Evolutionary conservation across 2,797 vertebrate genomes (phyloP).

Genomic region (Sebastes glaucus): DNA sequence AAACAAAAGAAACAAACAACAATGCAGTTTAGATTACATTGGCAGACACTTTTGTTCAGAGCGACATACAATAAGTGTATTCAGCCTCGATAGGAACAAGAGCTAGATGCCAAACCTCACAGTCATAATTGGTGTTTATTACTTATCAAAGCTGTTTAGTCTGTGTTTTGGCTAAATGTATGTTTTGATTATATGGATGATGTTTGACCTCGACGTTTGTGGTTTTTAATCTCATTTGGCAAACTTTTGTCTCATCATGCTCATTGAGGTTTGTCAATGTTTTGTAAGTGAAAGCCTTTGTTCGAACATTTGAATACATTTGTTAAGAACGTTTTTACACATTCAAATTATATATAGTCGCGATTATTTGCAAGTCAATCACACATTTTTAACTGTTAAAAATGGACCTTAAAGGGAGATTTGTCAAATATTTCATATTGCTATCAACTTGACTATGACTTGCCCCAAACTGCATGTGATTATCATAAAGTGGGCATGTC

Average conservation of each 20-base stretch:
- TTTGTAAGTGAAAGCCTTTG: no score
- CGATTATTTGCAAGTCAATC: no score
- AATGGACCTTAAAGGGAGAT: no score
- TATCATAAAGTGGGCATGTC: no score
- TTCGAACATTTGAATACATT: no score
- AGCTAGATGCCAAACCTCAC: not conserved
- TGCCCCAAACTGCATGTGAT: no score
- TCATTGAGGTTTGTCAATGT: not conserved
- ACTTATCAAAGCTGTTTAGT: not conserved
- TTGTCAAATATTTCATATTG: no score
- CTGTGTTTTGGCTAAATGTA: not conserved
- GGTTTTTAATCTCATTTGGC: not conserved
- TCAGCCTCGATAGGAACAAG: not conserved
- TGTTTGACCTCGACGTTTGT: not conserved
- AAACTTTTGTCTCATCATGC: not conserved
- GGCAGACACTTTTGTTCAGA: not conserved
- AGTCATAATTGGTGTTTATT: not conserved
- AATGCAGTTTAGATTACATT: not conserved
- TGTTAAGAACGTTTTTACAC: no score
- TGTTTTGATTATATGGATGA: not conserved
- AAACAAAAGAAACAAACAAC: slow-evolving; percentile 23
- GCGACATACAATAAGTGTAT: not conserved
- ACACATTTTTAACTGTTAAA: no score
- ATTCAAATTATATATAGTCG: no score
- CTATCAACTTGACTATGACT: no score